Percentiles rank a stretch among this genome's conserved stretches.
These are phyloP conservation scores for Vicugna pacos DNA, from an alignment of 2,113 vertebrate genomes.

Conservation along the genomic window DNA sequence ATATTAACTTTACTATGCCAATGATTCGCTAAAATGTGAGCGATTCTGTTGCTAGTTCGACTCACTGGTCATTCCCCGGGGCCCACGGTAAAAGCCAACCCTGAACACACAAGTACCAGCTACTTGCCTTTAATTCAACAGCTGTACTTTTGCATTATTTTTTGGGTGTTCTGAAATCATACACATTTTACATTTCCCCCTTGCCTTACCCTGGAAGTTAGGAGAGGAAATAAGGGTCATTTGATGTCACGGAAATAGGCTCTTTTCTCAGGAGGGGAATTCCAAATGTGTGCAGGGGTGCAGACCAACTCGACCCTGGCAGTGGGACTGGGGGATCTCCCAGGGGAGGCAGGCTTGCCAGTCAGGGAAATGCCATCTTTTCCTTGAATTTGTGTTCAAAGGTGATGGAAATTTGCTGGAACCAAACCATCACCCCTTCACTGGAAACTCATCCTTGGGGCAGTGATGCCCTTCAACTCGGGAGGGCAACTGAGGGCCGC, in stretches of 20 bases:
- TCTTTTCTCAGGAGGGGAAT: background rate
- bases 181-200: background rate
- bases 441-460: too few species aligned
- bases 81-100: background rate
- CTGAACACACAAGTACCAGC: too few species aligned
- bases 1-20: background rate
- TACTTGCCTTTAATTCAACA: fast-evolving
- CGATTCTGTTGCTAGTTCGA: background rate
- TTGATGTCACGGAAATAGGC: background rate
- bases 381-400: background rate
- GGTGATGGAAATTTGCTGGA: background rate
- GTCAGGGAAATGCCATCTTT: background rate
- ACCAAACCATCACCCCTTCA: background rate
- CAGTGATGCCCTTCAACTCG: background rate
- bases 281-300: background rate
- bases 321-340: background rate
- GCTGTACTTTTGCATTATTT: background rate
- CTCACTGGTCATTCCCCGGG: background rate
- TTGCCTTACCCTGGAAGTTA: background rate
- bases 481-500: fast-evolving
- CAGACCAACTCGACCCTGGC: background rate
- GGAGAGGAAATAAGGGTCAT: background rate
- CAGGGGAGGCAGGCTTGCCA: fast-evolving
- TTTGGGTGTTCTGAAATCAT: background rate
- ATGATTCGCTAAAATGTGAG: background rate